phyloP scores from a whole-genome alignment of 2,888 invertebrate genomes.

The Hydriomena furcata region DNA sequence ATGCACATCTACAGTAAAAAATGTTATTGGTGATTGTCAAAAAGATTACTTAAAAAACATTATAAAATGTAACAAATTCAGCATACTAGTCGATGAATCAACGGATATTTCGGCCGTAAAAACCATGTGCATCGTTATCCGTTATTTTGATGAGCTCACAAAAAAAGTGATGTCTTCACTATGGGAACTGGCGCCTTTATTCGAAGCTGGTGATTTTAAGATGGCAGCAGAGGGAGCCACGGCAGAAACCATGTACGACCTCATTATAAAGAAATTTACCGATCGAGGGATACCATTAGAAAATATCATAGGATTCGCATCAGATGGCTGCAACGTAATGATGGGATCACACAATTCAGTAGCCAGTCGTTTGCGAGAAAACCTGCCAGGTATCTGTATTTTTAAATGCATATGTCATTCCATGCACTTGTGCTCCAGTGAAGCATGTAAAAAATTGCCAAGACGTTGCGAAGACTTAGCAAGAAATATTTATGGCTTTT shows the following conservation, averaged over 20 bases:
- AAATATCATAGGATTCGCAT: slow-evolving; percentile 12
- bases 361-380: neutral
- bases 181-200: too few relatives aligned
- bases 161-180: too few relatives aligned
- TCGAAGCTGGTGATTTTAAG: too few relatives aligned
- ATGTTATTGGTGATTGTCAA: slow-evolving; percentile 5
- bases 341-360: slow-evolving; percentile 14
- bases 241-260: too few relatives aligned
- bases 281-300: neutral
- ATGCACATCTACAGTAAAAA: slow-evolving; percentile 1
- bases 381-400: neutral
- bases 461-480: slow-evolving; percentile 11
- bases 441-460: slow-evolving; percentile 13
- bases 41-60: slow-evolving; percentile 8
- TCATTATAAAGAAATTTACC: neutral
- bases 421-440: neutral
- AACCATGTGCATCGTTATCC: slow-evolving; percentile 7
- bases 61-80: slow-evolving; percentile 3
- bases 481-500: slow-evolving; percentile 6
- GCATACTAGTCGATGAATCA: slow-evolving; percentile 8
- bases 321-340: slow-evolving; percentile 10
- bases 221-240: too few relatives aligned
- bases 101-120: slow-evolving; percentile 7
- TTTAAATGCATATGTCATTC: slow-evolving; percentile 15
- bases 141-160: too few relatives aligned